phyloP scores from a whole-genome alignment of 2,797 vertebrate genomes.

The Okamejei kenojei region DNA sequence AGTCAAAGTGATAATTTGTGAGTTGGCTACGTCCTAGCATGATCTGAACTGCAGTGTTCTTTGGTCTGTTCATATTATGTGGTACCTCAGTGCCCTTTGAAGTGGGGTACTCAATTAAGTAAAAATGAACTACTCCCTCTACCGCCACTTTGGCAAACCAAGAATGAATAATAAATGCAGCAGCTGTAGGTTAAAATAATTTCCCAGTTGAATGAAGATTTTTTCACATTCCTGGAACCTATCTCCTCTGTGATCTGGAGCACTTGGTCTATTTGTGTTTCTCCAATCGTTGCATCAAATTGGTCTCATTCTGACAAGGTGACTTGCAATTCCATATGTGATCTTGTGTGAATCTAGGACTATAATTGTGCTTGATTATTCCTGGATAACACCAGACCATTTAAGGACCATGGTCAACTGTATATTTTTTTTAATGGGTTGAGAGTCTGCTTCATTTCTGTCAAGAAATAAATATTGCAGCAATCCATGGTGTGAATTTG shows the following conservation, averaged over 20 bases:
- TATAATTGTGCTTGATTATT: not conserved
- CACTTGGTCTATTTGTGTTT: not conserved
- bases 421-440: not conserved
- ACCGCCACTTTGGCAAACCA: not conserved
- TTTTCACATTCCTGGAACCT: not conserved
- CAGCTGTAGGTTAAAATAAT: not conserved
- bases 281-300: not conserved
- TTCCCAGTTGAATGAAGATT: not conserved
- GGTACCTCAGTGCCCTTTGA: not conserved
- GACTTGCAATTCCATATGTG: not conserved
- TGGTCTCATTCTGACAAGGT: not conserved
- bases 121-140: not conserved
- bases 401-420: not conserved
- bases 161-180: not conserved
- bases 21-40: not conserved
- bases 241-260: not conserved
- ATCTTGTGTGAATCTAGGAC: not conserved
- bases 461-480: not conserved
- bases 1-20: not conserved
- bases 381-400: not conserved
- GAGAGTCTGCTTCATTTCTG: not conserved
- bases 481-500: conserved; percentile 39
- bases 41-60: not conserved
- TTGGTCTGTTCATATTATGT: not conserved
- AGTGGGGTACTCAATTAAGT: not conserved